A percentile compares a stretch with the other conserved stretches of the same genome.
These are phyloP conservation scores for Eurystomus glaucurus DNA, from an alignment of 2,797 vertebrate genomes.

Conservation along the genomic window DNA sequence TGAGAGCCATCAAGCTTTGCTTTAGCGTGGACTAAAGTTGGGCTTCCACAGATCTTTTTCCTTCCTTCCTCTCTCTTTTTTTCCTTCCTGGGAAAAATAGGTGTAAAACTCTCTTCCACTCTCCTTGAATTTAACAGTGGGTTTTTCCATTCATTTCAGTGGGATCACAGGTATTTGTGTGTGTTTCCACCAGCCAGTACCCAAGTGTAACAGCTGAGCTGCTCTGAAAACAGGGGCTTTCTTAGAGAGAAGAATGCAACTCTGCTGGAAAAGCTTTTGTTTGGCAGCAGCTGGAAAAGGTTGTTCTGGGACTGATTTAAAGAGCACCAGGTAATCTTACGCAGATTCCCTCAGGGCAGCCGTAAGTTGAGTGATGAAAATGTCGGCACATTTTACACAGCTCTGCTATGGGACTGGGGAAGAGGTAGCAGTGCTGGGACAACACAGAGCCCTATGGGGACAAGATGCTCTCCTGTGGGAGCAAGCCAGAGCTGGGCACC, in stretches of 20 bases:
- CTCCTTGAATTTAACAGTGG: not conserved
- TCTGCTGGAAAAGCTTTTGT: conserved; percentile 52
- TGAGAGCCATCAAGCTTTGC: not conserved
- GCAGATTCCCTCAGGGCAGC: conserved; percentile 30
- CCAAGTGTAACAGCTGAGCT: not conserved
- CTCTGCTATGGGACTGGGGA: not conserved
- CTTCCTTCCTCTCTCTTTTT: not conserved
- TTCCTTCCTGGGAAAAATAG: not conserved
- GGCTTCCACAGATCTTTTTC: not conserved
- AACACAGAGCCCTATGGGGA: accelerated
- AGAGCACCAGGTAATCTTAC: conserved; percentile 25
- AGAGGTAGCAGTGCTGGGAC: not conserved
- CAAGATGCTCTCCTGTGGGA: not conserved
- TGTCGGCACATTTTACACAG: not conserved
- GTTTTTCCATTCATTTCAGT: not conserved
- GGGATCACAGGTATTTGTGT: not conserved
- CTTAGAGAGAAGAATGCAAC: not conserved
- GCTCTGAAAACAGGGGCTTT: not conserved
- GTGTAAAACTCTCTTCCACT: not conserved
- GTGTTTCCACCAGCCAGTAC: not conserved
- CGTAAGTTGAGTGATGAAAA: conserved; percentile 33
- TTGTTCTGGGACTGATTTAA: conserved; percentile 65
- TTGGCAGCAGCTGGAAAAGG: conserved; percentile 30
- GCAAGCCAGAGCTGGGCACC: not conserved
- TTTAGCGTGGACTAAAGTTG: not conserved